Base-by-base conservation (phyloP, 2,113 vertebrate genomes). In the Agelaius phoeniceus region DNA sequence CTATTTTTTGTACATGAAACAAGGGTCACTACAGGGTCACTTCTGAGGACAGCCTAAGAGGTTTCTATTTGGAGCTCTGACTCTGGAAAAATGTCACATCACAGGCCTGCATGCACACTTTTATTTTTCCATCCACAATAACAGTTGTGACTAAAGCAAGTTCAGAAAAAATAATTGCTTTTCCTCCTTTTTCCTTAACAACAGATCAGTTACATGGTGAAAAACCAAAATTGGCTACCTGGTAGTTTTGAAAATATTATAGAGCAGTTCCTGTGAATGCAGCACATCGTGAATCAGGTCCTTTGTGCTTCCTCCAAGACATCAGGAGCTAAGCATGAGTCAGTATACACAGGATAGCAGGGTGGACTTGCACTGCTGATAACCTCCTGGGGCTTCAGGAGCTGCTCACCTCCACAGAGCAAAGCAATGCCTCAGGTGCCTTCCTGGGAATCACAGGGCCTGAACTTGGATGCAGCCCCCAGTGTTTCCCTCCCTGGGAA, bases 21-120 rank as follows among this genome's bases (percentile, higher is more conserved):
- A 69, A 66, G 2, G 44, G 39, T 77, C 43, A n/a, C 43, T 87
- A 39, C 13, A 43, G 4, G 7, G 55, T 73, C n/a, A 22, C 81
- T 75, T 65, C 88, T 66, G 72, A 85, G 35, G 84, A 85, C 51
- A 55, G 57, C 22, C 37, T 39, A 20, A 86, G 37, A 27, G 49
- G 52, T 46, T 84, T 84, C 41, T 17, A 37, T 90, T 46, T 93
- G 20, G 74, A 93, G 39, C n/a, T 83, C 21, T 43, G 62, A 35
- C 59, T 67, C 68, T 63, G 33, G 54, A 77, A 96, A 94, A 89
- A 93, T 48, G n/a, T 84, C 26, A 19, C 15, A 19, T 86, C 52
- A 52, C 54, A 66, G 59, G 39, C 43, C 65, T 55, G 22, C 35
- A 52, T 11, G 7, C 15, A 19, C 3, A 9, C 33, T 92, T 39